Evolutionary conservation across 2,113 vertebrate genomes (phyloP).

Genomic region (Tapirus terrestris): DNA sequence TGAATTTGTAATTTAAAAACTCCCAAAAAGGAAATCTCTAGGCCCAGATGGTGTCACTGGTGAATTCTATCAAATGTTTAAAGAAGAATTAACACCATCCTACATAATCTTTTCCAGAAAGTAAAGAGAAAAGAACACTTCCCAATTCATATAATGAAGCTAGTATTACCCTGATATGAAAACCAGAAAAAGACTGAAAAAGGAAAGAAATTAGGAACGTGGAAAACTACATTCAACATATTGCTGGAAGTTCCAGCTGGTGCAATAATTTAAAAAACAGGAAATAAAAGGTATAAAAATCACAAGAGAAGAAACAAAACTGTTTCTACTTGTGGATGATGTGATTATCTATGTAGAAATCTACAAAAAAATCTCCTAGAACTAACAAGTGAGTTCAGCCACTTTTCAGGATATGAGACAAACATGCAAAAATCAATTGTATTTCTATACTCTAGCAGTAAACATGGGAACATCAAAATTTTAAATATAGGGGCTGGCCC

Average conservation of each 20-base stretch:
- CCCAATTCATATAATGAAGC: neutral
- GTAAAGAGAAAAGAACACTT: neutral
- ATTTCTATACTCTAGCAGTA: neutral
- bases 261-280: neutral
- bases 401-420: neutral
- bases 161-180: neutral
- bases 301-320: neutral
- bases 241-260: neutral
- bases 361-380: neutral
- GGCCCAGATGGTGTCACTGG: neutral
- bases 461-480: neutral
- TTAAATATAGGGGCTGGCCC: neutral
- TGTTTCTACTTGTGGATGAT: neutral
- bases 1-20: neutral
- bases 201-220: neutral
- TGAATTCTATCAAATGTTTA: neutral
- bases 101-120: neutral
- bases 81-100: neutral
- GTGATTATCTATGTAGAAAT: neutral
- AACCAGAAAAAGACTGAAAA: neutral
- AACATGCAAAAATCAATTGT: neutral
- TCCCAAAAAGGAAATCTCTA: neutral
- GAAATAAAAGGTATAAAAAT: neutral
- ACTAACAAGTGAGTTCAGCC: neutral
- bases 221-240: neutral